A percentile compares a stretch with the other conserved stretches of the same genome.
phyloP scores from a whole-genome alignment of 2,113 vertebrate genomes.

The Brachionichthys hirsutus region DNA sequence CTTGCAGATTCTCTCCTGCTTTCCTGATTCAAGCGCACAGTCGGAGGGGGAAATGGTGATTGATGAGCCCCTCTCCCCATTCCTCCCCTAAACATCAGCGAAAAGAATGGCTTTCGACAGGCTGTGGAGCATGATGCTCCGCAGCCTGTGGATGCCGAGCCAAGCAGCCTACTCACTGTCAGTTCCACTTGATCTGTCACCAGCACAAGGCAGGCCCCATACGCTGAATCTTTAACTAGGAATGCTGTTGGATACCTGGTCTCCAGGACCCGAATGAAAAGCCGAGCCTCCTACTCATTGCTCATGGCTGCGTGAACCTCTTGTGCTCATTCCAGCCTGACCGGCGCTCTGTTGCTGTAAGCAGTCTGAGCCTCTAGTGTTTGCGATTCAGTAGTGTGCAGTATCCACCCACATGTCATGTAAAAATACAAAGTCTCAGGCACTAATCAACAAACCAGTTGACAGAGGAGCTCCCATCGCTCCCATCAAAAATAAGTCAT shows the following conservation, averaged over 20 bases:
- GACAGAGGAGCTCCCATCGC: slow-evolving; percentile 33
- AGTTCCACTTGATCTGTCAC: slow-evolving; percentile 68
- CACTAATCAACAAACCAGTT: slow-evolving; percentile 60
- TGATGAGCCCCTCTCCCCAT: slow-evolving; percentile 60
- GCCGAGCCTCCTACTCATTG: slow-evolving; percentile 26
- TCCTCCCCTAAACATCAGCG: slow-evolving; percentile 44
- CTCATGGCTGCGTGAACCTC: slow-evolving; percentile 33
- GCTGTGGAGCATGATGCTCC: slow-evolving; percentile 36
- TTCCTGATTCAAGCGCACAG: slow-evolving; percentile 43
- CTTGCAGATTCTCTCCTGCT: slow-evolving; percentile 8
- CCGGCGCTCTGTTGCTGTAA: slow-evolving; percentile 53
- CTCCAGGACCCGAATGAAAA: slow-evolving; percentile 46
- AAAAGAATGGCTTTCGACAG: slow-evolving; percentile 44
- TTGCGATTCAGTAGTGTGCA: slow-evolving; percentile 21
- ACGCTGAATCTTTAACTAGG: slow-evolving; percentile 59
- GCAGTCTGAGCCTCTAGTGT: slow-evolving; percentile 22
- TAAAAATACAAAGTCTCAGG: slow-evolving; percentile 26
- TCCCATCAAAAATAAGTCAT: slow-evolving; percentile 44
- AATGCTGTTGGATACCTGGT: slow-evolving; percentile 43
- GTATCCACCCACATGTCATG: slow-evolving; percentile 36
- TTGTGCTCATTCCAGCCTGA: slow-evolving; percentile 50
- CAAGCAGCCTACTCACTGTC: slow-evolving; percentile 58
- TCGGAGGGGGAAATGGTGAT: slow-evolving; percentile 58
- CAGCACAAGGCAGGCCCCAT: slow-evolving; percentile 33
- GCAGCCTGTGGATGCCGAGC: slow-evolving; percentile 40